Conservation (phyloP, 2,888 invertebrate genomes). For the Perithous albicinctus region DNA sequence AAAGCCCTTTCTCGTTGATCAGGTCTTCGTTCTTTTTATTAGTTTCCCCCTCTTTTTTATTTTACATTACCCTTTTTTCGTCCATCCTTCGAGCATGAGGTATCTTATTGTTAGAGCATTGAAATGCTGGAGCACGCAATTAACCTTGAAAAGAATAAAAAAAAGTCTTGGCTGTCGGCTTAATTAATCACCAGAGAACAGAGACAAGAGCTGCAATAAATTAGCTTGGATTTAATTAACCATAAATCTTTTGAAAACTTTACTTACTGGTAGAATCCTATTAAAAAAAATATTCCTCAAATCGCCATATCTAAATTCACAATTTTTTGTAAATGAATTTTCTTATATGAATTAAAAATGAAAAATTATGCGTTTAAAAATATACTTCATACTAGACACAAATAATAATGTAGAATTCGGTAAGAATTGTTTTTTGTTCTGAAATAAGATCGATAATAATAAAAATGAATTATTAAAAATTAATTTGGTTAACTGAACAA, state of each 20-base stretch:
- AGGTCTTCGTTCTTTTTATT: not conserved
- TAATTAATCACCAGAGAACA: slow-evolving; percentile 42
- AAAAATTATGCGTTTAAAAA: no score
- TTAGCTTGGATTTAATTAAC: not conserved
- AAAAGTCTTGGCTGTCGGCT: not conserved
- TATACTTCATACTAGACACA: no score
- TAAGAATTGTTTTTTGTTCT: no score
- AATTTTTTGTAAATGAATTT: no score
- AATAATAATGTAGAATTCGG: no score
- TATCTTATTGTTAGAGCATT: not conserved
- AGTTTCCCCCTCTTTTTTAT: not conserved
- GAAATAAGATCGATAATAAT: no score
- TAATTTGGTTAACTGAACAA: no score
- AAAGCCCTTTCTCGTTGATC: slow-evolving; percentile 29
- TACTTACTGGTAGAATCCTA: no score
- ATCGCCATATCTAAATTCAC: no score
- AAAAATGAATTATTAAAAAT: no score
- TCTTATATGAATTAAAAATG: no score
- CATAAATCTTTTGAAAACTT: not conserved
- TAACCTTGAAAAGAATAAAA: slow-evolving; percentile 21
- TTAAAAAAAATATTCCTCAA: no score
- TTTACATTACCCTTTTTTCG: slow-evolving; percentile 12
- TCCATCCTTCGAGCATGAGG: not conserved
- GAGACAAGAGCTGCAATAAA: not conserved
- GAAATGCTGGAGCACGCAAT: slow-evolving; percentile 30